Base-by-base conservation (phyloP, 2,888 invertebrate species). In the Anodontia alba region DNA sequence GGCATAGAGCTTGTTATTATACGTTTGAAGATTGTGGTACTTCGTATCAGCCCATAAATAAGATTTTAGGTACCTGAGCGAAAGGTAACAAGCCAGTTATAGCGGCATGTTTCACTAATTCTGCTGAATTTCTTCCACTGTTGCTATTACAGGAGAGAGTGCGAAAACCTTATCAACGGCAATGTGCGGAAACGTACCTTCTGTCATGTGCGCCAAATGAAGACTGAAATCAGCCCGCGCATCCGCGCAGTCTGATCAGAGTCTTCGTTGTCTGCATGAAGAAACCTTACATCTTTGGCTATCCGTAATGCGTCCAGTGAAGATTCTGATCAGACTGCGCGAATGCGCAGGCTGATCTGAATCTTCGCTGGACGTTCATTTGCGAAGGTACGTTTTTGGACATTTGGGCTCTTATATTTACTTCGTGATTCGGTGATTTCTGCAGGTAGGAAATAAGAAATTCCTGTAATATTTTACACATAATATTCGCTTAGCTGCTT, bases 101-200 rank as follows among this genome's bases (percentile, higher is more conserved):
- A 62, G 5, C 57, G 29, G 23, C 3, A 8, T 57, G 23, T n/a
- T 23, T 57, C 57, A 23, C 23, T 57, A 23, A 57, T 29, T 57
- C 23, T 26, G 5, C 57, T 23, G 57, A 57, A 57, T 57, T 57
- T 5, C 38, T 38, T 5, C 38, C 57, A 57, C 23, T 26, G 51
- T 17, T 5, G 7, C 5, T n/a, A 5, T 26, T n/a, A n/a, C 57
- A 26, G 10, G 23, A 26, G 57, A 26, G 57, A 57, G 57, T 57
- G 57, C 57, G 57, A 57, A 57, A 57, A n/a, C 57, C 23, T 57
- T n/a, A 57, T 57, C n/a, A n/a, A n/a, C n/a, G n/a, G n/a, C n/a
- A n/a, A n/a, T n/a, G n/a, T n/a, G n/a, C n/a, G n/a, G n/a, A n/a
- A n/a, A n/a, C n/a, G n/a, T n/a, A n/a, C n/a, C n/a, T n/a, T n/a